Base-by-base conservation (phyloP, 2,888 invertebrate genomes). In the Gymnoscelis rufifasciata region DNA sequence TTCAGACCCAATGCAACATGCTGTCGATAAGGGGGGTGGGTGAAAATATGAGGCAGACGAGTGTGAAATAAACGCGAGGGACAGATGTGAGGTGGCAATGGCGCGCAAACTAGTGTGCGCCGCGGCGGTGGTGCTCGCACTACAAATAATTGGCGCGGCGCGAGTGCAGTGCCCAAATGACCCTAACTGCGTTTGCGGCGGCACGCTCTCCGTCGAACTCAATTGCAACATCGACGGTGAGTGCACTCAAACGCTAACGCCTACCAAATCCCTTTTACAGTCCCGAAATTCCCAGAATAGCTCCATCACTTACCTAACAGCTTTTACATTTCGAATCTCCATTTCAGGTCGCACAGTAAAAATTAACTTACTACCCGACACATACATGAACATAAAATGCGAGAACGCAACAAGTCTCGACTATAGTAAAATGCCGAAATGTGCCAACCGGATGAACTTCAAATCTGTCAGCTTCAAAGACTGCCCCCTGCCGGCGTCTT, bases 401-500 rank as follows among this genome's bases (percentile, higher is more conserved):
- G 81, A 79, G 62, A 83, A 87, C 53, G 60, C 71, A 43, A 72
- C 80, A 43, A 74, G 62, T 59, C 68, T 87, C 41, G 80, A 89
- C 59, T 81, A 88, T 53, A 74, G 68, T 46, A 76, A 86, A 54
- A 62, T 90, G 57, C 89, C 90, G 55, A 82, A 83, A 66, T 81
- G 83, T 70, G 75, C 86, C 59, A 83, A 84, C 47, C 66, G 67
- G 48, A 68, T 70, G 55, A 77, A 72, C 54, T 84, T 88, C 50
- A 78, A 88, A 53, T 80, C 80, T 23, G 86, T 90, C 61, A 80
- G 74, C 53, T 86, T 91, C 59, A 86, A 82, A 59, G 86, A 83
- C 60, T 91, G 91, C 56, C 90, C 90, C 0, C 55, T 90, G 49
- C 90, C 90, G n/a, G 59, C 66, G 1, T 77, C 80, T 3, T 84